Base-by-base conservation (phyloP, 2,113 vertebrate species). In the Spea bombifrons region DNA sequence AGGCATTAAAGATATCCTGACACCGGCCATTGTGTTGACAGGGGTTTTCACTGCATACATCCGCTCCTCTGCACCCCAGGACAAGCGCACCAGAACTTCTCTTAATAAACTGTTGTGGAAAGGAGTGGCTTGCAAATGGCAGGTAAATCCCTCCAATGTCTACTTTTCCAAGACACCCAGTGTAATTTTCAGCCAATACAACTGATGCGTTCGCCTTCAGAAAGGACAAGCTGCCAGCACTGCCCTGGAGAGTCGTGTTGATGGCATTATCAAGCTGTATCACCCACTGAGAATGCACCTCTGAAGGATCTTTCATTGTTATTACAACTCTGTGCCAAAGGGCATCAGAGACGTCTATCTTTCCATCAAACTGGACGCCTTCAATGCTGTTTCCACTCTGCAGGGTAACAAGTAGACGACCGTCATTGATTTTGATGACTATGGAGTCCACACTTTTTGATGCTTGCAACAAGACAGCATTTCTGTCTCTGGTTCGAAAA, bases 131-230 rank as follows among this genome's bases (percentile, higher is more conserved):
- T 0, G 85, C 15, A 63, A 97, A 89, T 0, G 96, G 94, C 79
- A 99, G 88, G 81, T 94, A 90, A 53, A 98, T 87, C 0, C 93
- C 94, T 0, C 95, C 96, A 0, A 98, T 86, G 16, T 88, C 88
- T 82, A 95, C 92, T 12, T 87, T 92, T 5, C 95, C 93, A 5
- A 99, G 84, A 86, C 97, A 99, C 78, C 97, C 97, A 0, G 92
- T 94, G 90, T 94, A 98, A 30, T 94, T 94, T 61, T 96, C 91
- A 0, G 94, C 95, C 71, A 98, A 10, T 44, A 88, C 80, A 4
- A 99, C 30, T 0, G 0, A 8, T 0, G 75, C 83, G 0, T 89
- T 87, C 75, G 86, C 83, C 71, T 90, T 94, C 2, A 98, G 88
- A 82, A 97, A 98, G 84, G 91, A 91, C 68, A 97, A 81, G 84